phyloP scores from a whole-genome alignment of 2,888 invertebrate species.

The Leucoma salicis region DNA sequence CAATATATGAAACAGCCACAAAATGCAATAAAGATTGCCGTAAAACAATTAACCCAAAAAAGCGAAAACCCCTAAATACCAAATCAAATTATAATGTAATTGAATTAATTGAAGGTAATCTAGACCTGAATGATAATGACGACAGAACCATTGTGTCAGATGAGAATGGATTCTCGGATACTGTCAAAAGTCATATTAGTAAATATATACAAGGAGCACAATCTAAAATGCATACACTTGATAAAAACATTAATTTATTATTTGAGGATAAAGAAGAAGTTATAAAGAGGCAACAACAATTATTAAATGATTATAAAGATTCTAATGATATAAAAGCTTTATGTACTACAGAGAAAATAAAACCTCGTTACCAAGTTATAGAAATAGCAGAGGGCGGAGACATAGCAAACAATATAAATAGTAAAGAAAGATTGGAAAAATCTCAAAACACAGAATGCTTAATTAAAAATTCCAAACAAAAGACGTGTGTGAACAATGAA shows the following conservation, averaged over 20 bases:
- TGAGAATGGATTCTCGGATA: constrained; percentile 49
- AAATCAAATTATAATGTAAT: constrained; percentile 58
- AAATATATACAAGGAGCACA: constrained; percentile 48
- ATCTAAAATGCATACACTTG: constrained; percentile 13
- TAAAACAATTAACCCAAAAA: constrained; percentile 2
- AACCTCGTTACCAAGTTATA: background rate
- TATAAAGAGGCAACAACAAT: too few species aligned
- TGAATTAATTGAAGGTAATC: constrained; percentile 51
- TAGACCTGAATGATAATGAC: constrained; percentile 39
- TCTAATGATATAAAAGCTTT: background rate
- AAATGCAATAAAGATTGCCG: background rate
- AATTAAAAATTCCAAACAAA: background rate
- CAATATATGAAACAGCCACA: too few species aligned
- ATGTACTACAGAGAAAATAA: background rate
- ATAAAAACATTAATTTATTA: constrained; percentile 27
- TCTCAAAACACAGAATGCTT: background rate
- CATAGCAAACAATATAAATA: background rate
- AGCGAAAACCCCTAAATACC: constrained; percentile 19
- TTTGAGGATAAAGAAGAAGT: constrained; percentile 16
- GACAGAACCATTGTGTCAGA: constrained; percentile 14
- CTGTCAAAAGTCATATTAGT: constrained; percentile 55
- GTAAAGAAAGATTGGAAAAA: background rate
- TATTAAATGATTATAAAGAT: background rate
- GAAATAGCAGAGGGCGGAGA: background rate
- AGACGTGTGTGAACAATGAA: background rate